Conservation (phyloP, 2,888 invertebrate genomes). For the Siphlonurus alternatus region DNA sequence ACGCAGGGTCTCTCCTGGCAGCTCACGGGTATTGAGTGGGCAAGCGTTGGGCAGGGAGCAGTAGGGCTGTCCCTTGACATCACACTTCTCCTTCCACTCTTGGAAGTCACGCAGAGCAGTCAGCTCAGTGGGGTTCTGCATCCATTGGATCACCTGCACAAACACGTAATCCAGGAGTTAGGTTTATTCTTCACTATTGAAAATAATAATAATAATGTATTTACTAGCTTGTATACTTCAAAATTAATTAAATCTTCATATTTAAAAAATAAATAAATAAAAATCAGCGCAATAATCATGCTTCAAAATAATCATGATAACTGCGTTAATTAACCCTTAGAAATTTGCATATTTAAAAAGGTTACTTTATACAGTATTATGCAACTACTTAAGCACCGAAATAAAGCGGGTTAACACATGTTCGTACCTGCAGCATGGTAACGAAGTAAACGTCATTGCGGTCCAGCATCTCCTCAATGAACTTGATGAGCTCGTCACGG, state of each 20-base stretch:
- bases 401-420: no score
- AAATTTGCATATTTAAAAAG: no score
- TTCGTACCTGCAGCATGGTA: constrained; percentile 58
- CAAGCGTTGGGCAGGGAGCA: constrained; percentile 86
- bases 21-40: constrained; percentile 71
- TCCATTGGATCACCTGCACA: constrained; percentile 78
- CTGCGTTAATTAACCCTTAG: no score
- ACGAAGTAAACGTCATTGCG: constrained; percentile 87
- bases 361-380: no score
- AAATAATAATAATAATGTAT: no score
- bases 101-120: constrained; percentile 76
- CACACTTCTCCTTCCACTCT: constrained; percentile 92
- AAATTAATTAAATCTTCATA: no score
- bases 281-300: no score
- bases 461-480: constrained; percentile 81
- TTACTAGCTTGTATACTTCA: no score
- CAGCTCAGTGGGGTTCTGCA: constrained; percentile 84
- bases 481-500: constrained; percentile 77
- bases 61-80: constrained; percentile 83
- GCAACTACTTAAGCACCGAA: no score
- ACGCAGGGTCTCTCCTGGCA: constrained; percentile 81
- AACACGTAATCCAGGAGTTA: constrained; percentile 4
- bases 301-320: no score
- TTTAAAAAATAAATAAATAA: no score
- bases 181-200: background rate